Evolutionary conservation across 1,140 invertebrate species (phyloP), one percentile per base, ranked within the genome.

Genomic region (Zaprionus nigranus): DNA sequence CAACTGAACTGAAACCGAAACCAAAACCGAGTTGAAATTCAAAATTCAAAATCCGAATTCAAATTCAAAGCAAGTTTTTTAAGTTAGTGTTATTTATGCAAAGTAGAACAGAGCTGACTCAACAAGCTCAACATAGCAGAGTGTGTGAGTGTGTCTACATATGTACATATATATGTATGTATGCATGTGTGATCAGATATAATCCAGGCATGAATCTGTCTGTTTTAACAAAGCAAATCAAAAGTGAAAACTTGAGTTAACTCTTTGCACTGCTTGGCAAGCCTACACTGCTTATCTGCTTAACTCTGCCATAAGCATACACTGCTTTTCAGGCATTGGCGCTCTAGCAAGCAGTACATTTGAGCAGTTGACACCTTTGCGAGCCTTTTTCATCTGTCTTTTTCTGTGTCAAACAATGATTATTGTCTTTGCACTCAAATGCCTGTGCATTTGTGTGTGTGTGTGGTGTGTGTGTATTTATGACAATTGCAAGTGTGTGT

Each of bases 21-120:
- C 49, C 51, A 30, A 62, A 60, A 60, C 43, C 30, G 30, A 34
- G 9, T 34, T 30, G 60, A 58, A 51, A 56, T 38, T 20, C 30
- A 56, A 74, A 60, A 17, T 46, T 34, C 61, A 58, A 43, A 79
- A 64, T 56, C 43, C 13, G 34, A 57, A 72, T 81, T 88, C 70
- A 59, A 77, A 87, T 87, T 87, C 84, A 88, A 81, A 87, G 84
- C 83, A 67, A 88, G 83, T 87, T 87, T 87, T 78, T 83, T 87
- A 73, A 88, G 83, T 81, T 78, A 87, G 83, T 87, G 83, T 88
- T 87, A 87, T 88, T 88, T 87, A 87, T 88, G 83, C 78, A 66
- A 83, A 87, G 20, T 65, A 74, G 61, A 60, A 51, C 54, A 53
- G 53, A 30, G 9, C 62, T 13, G 43, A 54, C 24, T 62, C 38